Conservation (phyloP, 2,113 vertebrate genomes). For the Trogon melanurus region DNA sequence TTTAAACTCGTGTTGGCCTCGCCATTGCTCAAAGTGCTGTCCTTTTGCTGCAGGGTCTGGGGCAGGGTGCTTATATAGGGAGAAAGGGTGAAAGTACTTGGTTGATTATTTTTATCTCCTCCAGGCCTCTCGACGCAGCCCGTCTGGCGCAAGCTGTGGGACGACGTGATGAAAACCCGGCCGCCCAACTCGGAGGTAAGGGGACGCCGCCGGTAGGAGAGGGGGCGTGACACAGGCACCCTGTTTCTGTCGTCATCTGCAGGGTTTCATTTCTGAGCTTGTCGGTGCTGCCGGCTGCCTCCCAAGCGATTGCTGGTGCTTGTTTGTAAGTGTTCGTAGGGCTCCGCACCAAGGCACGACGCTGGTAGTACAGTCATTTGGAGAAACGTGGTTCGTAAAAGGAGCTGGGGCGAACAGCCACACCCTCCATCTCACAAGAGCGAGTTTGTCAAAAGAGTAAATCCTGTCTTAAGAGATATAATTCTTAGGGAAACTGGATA, state of each 20-base stretch:
- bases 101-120: background rate
- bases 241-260: accelerated
- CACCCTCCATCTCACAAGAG: background rate
- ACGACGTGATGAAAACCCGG: constrained; percentile 81
- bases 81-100: background rate
- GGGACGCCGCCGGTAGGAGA: background rate
- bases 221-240: accelerated
- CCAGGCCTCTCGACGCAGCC: constrained; percentile 85
- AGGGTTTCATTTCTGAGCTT: background rate
- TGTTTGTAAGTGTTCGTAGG: accelerated
- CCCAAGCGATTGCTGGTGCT: accelerated
- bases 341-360: accelerated
- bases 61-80: accelerated
- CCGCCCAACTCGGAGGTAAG: constrained; percentile 81
- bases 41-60: background rate
- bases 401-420: background rate
- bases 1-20: accelerated
- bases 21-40: accelerated
- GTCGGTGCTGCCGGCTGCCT: background rate
- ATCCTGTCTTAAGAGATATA: background rate
- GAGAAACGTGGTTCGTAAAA: background rate
- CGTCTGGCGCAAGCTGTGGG: constrained; percentile 82
- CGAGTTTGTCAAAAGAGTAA: background rate
- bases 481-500: background rate
- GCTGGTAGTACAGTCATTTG: background rate